phyloP scores from a whole-genome alignment of 2,888 invertebrate genomes.

The Biston betularia region DNA sequence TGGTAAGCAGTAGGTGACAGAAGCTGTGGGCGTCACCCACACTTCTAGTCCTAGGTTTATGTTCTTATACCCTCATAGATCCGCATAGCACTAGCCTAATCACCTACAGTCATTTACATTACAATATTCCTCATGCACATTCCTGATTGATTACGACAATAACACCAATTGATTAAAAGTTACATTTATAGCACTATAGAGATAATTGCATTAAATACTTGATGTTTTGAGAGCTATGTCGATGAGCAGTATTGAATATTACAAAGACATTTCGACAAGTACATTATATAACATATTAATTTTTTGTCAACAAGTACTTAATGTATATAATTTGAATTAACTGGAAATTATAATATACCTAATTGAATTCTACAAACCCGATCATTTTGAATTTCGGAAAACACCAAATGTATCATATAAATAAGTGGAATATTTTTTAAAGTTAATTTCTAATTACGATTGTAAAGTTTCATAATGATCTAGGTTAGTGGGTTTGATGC shows the following conservation, averaged over 20 bases:
- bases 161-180: conserved; percentile 17
- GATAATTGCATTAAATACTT: too few relatives aligned
- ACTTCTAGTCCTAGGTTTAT: conserved; percentile 34
- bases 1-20: conserved; percentile 26
- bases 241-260: too few relatives aligned
- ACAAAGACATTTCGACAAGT: too few relatives aligned
- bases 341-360: too few relatives aligned
- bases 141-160: conserved; percentile 25
- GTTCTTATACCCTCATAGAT: conserved; percentile 37
- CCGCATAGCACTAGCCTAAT: conserved; percentile 41
- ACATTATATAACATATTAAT: too few relatives aligned
- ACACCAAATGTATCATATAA: neutral
- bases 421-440: neutral
- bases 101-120: conserved; percentile 33
- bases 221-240: too few relatives aligned
- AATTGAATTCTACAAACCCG: neutral
- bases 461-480: conserved; percentile 31
- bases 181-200: neutral
- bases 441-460: conserved; percentile 24
- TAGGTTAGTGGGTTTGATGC: conserved; percentile 44
- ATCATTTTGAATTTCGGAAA: neutral
- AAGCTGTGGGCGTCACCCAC: conserved; percentile 43
- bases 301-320: too few relatives aligned
- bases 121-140: conserved; percentile 29
- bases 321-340: too few relatives aligned